Evolutionary conservation across 2,113 vertebrate genomes (phyloP).

Genomic region (Siniperca knerii): DNA sequence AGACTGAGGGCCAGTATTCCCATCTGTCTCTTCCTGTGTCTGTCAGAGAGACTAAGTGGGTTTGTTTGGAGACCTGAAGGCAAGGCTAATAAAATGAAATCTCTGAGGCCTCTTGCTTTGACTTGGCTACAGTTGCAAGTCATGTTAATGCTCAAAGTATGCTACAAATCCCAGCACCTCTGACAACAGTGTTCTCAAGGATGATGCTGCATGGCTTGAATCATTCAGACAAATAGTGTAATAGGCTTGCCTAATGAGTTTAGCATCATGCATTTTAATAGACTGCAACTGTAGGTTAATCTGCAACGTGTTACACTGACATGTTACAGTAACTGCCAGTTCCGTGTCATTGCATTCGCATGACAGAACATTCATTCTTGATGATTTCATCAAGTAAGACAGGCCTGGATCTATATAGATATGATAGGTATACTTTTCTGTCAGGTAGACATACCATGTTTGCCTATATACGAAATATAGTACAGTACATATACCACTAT

Average conservation of each 20-base stretch:
- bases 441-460: background rate
- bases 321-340: conserved; percentile 46
- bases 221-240: conserved; percentile 47
- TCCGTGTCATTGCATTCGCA: conserved; percentile 56
- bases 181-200: conserved; percentile 32
- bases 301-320: conserved; percentile 33
- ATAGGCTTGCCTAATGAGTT: conserved; percentile 64
- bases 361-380: conserved; percentile 13
- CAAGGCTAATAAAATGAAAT: conserved; percentile 59
- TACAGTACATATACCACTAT: background rate
- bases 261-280: conserved; percentile 59
- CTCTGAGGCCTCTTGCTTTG: conserved; percentile 39
- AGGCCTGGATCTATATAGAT: background rate
- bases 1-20: conserved; percentile 45
- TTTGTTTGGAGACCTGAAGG: conserved; percentile 64
- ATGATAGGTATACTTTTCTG: background rate
- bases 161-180: conserved; percentile 55
- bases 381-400: background rate
- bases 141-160: conserved; percentile 40
- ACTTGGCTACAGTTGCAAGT: conserved; percentile 50
- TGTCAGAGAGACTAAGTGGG: conserved; percentile 60
- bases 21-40: conserved; percentile 51
- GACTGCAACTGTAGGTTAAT: conserved; percentile 45
- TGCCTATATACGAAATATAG: background rate
- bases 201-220: conserved; percentile 34